Evolutionary conservation across 2,113 vertebrate species (phyloP), one percentile per base, ranked within the genome.

Genomic region (Canis aureus): DNA sequence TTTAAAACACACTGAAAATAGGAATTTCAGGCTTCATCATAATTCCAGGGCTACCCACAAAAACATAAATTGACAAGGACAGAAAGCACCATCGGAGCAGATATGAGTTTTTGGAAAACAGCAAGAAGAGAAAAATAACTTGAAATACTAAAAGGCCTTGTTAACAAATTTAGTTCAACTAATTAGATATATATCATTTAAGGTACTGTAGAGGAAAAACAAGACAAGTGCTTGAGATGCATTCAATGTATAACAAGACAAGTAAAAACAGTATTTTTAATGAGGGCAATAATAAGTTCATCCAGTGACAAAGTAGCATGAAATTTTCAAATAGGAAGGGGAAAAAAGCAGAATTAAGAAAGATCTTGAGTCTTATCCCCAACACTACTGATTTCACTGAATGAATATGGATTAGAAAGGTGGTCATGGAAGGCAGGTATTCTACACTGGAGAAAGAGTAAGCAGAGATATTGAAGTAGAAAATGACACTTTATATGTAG

Each of bases 11-110:
- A 29, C 8, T 43, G 20, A 66, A 78, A 43, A 79, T 43, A 57
- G 69, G 25, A 93, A 93, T 85, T 93, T 64, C 82, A 78, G 59
- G 59, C 27, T 94, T 87, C 73, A 67, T 66, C 8, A 9, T 80
- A 60, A 80, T 59, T 69, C 51, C 57, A 69, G 51, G 62, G 25
- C 3, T 25, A 73, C 20, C 87, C 27, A 55, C 53, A 82, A 91
- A 73, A 55, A 87, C 16, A 5, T 67, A 51, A 87, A 86, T 0
- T 88, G 19, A 49, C 51, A 12, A 73, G n/a, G 43, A 85, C 0
- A 60, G 8, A 25, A 51, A 64, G 32, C 4, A 60, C 7, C 7
- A 64, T 29, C 43, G 49, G n/a, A 49, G 43, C 5, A 35, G 57
- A 84, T 2, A 35, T 0, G 23, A 10, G 19, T 59, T 60, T 96